A percentile compares a stretch with the other conserved stretches of the same genome.
These are phyloP conservation scores for Hanleya hanleyi DNA, from an alignment of 2,888 invertebrate species.

Conservation along the genomic window DNA sequence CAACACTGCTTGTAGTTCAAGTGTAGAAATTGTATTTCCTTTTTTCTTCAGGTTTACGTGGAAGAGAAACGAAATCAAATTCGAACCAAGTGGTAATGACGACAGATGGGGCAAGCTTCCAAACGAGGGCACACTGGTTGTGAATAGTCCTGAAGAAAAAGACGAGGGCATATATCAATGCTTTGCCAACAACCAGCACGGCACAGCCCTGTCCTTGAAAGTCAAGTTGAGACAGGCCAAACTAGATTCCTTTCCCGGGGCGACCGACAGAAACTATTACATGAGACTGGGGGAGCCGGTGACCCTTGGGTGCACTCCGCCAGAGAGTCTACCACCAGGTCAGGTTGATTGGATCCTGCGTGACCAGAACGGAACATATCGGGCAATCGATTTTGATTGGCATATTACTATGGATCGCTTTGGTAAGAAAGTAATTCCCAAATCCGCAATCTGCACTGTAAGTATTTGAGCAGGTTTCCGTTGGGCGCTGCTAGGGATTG, in stretches of 20 bases:
- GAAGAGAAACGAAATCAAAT: conserved; percentile 97
- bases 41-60: conserved; percentile 78
- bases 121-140: conserved; percentile 89
- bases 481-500: no score
- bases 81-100: conserved; percentile 95
- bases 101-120: conserved; percentile 95
- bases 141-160: conserved; percentile 89
- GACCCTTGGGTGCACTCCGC: conserved; percentile 91
- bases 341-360: conserved; percentile 95
- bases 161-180: conserved; percentile 97
- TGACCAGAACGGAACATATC: conserved; percentile 65
- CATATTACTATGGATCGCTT: conserved; percentile 97
- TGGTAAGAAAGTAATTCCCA: no score
- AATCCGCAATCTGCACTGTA: no score
- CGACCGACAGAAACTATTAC: conserved; percentile 9
- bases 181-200: conserved; percentile 94
- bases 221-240: conserved; percentile 60
- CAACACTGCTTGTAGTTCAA: no score
- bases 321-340: conserved; percentile 97
- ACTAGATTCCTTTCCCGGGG: conserved; percentile 74
- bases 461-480: no score
- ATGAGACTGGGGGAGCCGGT: conserved; percentile 89
- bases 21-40: no score
- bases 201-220: conserved; percentile 87
- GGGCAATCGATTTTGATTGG: conserved; percentile 77